Evolutionary conservation across 2,113 vertebrate genomes (phyloP).

Genomic region (human): DNA sequence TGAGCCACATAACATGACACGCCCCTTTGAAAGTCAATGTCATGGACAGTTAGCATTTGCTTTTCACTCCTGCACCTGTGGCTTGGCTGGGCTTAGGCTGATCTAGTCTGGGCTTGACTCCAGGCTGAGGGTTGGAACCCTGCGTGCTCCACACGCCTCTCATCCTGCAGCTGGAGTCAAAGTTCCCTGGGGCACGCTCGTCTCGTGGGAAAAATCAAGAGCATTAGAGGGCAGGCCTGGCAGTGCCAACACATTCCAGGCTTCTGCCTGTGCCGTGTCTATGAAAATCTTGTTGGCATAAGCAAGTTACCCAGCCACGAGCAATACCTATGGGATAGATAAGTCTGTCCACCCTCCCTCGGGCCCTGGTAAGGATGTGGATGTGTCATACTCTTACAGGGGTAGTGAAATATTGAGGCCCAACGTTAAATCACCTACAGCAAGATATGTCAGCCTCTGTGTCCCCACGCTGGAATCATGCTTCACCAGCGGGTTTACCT

Average conservation of each 20-base stretch:
- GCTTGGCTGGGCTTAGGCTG: not conserved
- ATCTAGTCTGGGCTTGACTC: not conserved
- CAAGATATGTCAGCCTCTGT: not conserved
- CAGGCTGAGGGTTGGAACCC: not conserved
- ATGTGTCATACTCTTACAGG: not conserved
- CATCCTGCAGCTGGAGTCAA: not conserved
- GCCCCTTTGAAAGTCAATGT: not conserved
- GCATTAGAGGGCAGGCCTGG: not conserved
- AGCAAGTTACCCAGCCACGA: accelerated
- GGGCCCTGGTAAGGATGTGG: not conserved
- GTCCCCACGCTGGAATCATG: not conserved
- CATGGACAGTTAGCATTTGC: not conserved
- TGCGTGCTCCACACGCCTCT: not conserved
- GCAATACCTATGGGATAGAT: no score
- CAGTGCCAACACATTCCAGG: accelerated
- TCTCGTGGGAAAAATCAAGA: not conserved
- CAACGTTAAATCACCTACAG: no score
- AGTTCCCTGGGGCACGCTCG: no score
- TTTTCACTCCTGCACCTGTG: not conserved
- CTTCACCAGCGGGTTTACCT: not conserved
- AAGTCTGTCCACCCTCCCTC: accelerated
- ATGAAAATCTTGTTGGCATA: not conserved
- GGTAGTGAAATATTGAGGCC: not conserved
- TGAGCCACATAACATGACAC: not conserved
- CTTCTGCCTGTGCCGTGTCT: not conserved